Evolutionary conservation across 2,888 invertebrate species (phyloP).

Genomic region (Polymixis lichenea): DNA sequence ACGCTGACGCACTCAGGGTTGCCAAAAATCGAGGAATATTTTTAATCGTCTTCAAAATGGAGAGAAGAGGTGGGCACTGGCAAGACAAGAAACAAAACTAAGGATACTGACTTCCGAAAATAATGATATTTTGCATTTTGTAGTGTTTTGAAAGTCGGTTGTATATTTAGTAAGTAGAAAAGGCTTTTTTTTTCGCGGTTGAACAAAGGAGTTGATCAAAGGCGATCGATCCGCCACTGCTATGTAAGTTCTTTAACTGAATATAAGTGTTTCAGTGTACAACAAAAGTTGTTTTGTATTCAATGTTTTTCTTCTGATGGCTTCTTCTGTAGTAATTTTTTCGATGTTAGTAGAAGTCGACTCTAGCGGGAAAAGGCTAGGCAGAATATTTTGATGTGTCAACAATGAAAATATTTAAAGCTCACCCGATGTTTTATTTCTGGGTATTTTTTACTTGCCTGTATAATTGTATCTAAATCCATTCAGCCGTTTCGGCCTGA

Average conservation of each 20-base stretch:
- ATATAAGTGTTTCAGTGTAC: background rate
- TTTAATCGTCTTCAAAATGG: background rate
- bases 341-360: background rate
- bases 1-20: conserved; percentile 39
- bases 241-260: conserved; percentile 25
- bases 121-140: background rate
- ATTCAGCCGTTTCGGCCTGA: background rate
- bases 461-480: background rate
- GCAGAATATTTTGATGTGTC: background rate
- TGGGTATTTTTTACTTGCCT: background rate
- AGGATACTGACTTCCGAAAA: background rate
- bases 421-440: background rate
- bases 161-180: background rate
- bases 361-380: background rate
- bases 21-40: conserved; percentile 23
- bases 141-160: background rate
- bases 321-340: background rate
- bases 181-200: background rate
- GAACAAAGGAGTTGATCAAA: conserved; percentile 54
- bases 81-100: background rate
- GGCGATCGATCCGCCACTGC: conserved; percentile 30
- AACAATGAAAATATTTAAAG: background rate
- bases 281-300: no score
- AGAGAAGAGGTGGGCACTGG: background rate
- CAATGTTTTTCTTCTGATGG: background rate